These are phyloP conservation scores for Melikaiella ostensackeni DNA, from an alignment of 2,888 invertebrate genomes.

Conservation along the genomic window DNA sequence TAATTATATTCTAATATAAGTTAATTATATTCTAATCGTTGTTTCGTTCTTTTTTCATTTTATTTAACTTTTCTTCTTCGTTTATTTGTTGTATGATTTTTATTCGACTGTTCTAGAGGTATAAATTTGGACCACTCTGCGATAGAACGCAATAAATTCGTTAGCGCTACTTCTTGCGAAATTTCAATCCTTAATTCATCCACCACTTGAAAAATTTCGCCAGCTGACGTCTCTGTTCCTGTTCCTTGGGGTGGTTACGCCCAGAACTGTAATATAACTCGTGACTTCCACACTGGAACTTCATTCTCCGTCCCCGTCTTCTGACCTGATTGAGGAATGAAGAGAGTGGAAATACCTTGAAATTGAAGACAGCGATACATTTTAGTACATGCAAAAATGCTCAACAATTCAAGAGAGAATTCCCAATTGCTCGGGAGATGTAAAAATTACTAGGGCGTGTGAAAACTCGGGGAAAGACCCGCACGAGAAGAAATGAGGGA, in stretches of 20 bases:
- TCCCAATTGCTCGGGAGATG: constrained; percentile 20
- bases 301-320: constrained; percentile 17
- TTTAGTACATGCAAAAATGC: constrained; percentile 23
- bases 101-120: too few species aligned
- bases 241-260: too few species aligned
- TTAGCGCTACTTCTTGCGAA: not conserved
- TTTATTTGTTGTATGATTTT: too few species aligned
- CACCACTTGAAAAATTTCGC: not conserved
- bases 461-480: constrained; percentile 10
- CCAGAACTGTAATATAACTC: constrained; percentile 10
- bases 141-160: too few species aligned
- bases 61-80: too few species aligned
- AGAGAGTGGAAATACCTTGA: constrained; percentile 7
- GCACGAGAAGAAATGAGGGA: constrained; percentile 9
- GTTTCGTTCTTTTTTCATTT: too few species aligned
- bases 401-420: constrained; percentile 18
- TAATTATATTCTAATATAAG: too few species aligned
- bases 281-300: constrained; percentile 4
- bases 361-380: constrained; percentile 18
- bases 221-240: not conserved
- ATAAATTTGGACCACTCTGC: too few species aligned
- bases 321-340: constrained; percentile 3
- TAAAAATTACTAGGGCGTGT: constrained; percentile 11
- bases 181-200: not conserved
- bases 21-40: too few species aligned